Percentiles rank a stretch among this genome's conserved stretches.
Evolutionary conservation across 2,888 invertebrate genomes (phyloP).

Genomic region (Hylaea fasciaria): DNA sequence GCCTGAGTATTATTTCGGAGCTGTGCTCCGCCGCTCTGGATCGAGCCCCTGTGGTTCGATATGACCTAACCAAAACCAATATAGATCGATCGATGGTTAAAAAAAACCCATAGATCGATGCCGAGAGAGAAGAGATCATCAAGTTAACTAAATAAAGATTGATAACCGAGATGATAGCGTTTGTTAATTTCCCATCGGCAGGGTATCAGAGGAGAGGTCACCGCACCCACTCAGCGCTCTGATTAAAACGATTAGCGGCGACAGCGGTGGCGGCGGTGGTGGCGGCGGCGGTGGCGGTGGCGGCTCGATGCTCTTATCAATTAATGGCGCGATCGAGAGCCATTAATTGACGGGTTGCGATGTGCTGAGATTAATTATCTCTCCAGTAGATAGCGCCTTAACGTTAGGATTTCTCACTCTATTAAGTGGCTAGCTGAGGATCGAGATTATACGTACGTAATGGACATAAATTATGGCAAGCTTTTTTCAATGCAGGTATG

Average conservation of each 20-base stretch:
- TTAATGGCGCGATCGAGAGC: conserved; percentile 5
- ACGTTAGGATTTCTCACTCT: neutral
- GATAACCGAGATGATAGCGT: neutral
- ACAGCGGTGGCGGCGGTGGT: neutral
- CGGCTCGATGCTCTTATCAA: conserved; percentile 8
- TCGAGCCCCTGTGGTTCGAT: no score
- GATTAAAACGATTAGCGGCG: neutral
- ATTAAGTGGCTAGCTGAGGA: neutral
- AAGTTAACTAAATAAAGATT: neutral
- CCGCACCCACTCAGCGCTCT: neutral
- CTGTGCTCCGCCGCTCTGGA: no score
- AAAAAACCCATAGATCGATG: no score
- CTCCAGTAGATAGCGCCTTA: conserved; percentile 2
- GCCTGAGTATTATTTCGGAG: no score
- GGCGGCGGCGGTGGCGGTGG: neutral
- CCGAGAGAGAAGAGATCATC: no score
- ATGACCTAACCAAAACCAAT: no score
- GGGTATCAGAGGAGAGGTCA: neutral
- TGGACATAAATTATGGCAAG: no score
- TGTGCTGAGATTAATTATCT: conserved; percentile 5
- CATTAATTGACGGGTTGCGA: conserved; percentile 11
- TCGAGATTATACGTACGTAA: neutral
- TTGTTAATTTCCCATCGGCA: neutral
- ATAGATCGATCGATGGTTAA: no score
- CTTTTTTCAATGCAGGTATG: no score